Evolutionary conservation across 2,113 vertebrate genomes (phyloP), one percentile per base, ranked within the genome.

Genomic region (Ophiodon elongatus): DNA sequence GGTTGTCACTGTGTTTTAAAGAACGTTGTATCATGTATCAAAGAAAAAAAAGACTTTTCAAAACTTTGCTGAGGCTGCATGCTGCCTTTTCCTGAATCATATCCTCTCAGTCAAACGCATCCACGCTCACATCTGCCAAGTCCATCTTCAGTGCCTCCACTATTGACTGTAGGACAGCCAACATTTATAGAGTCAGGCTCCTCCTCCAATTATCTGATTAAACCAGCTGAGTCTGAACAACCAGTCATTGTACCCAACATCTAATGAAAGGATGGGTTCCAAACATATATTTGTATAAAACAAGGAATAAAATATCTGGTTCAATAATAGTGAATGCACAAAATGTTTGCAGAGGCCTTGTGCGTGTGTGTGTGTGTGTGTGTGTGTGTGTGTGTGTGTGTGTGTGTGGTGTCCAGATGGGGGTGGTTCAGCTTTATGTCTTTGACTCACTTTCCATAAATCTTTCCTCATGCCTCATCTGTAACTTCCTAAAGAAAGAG

Each of bases 21-120:
- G 31, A 50, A 21, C 3, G 1, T 19, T 15, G 29, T 45, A 56
- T 83, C 59, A 10, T 65, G 66, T 60, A 66, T 41, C 45, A 68
- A 80, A 77, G 41, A 1, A 37, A 2, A 57, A 76, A 63, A 67
- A 2, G 8, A 47, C 54, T 84, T 83, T 68, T 71, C 43, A 21
- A 91, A 82, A 72, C 77, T 68, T 76, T 77, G 73, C 85, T 77
- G 83, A 88, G 75, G 23, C 41, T 27, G 79, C 85, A 50, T 5
- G 50, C 39, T 43, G 68, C 64, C 25, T 50, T 59, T 41, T 64
- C 33, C 45, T 62, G 31, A 19, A 65, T 75, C 66, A 79, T 50
- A 63, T 68, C 54, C 25, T 60, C 52, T 50, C 57, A 76, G 45
- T 35, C 77, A 70, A 37, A 73, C 63, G 63, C 62, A 63, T 52